Conservation (phyloP, 2,113 vertebrate species). For the Zapornia atra region DNA sequence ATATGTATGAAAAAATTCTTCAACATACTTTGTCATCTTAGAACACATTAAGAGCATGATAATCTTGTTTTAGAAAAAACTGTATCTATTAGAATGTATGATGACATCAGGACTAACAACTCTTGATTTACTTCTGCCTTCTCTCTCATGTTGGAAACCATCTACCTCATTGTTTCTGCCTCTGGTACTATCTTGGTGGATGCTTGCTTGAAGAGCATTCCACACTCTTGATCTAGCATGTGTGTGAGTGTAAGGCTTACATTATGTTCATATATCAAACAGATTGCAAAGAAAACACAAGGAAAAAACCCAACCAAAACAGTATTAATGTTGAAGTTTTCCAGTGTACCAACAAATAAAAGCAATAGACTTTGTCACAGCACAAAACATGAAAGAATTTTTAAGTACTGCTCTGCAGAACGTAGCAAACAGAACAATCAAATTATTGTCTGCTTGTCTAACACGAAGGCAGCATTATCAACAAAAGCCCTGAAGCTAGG, state of each 20-base stretch:
- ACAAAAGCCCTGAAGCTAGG: constrained; percentile 79
- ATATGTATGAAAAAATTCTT: neutral
- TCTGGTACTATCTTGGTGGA: neutral
- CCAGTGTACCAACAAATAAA: constrained; percentile 58
- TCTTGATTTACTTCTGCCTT: neutral
- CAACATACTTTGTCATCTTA: neutral
- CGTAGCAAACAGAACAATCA: constrained; percentile 69
- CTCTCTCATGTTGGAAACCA: neutral
- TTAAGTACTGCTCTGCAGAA: constrained; percentile 69
- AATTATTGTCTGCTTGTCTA: constrained; percentile 79
- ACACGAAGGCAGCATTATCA: constrained; percentile 78
- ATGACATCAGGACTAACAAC: neutral
- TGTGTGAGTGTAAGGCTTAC: neutral
- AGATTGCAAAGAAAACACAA: neutral
- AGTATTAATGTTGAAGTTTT: constrained; percentile 61
- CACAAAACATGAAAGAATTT: constrained; percentile 68
- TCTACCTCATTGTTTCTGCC: neutral
- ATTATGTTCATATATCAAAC: neutral
- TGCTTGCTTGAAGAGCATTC: neutral
- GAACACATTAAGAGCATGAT: neutral
- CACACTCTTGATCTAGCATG: neutral
- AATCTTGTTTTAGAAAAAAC: neutral
- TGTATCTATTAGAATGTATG: neutral
- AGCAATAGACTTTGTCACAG: constrained; percentile 68
- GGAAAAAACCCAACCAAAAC: neutral